phyloP scores from a whole-genome alignment of 2,888 invertebrate genomes.

The Hydrotaea cyrtoneurina region DNA sequence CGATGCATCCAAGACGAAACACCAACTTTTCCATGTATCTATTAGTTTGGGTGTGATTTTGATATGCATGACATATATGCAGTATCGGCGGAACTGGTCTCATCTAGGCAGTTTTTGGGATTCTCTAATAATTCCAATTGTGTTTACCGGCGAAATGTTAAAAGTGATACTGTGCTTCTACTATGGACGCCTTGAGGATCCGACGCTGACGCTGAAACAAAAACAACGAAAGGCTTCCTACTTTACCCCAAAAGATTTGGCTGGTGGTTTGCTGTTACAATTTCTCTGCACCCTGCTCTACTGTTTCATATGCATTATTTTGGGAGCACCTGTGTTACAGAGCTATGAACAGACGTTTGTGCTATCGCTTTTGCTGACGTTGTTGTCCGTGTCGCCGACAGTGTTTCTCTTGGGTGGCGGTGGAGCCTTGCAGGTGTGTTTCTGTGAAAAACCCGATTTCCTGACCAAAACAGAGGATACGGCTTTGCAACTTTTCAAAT shows the following conservation, averaged over 20 bases:
- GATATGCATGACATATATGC: constrained; percentile 79
- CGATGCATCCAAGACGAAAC: constrained; percentile 79
- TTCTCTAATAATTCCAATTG: constrained; percentile 78
- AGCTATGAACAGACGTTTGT: constrained; percentile 80
- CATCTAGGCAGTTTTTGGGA: constrained; percentile 79
- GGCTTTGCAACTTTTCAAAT: constrained; percentile 78
- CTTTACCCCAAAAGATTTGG: constrained; percentile 76
- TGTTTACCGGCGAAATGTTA: constrained; percentile 77
- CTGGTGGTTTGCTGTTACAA: constrained; percentile 77
- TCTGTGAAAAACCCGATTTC: constrained; percentile 80
- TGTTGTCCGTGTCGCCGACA: constrained; percentile 79
- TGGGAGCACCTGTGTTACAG: constrained; percentile 80
- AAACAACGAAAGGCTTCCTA: constrained; percentile 76
- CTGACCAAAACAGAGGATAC: constrained; percentile 78
- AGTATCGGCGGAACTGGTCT: constrained; percentile 77
- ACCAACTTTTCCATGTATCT: constrained; percentile 79
- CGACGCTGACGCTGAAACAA: constrained; percentile 74
- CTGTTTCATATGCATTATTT: constrained; percentile 79
- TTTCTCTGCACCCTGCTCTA: constrained; percentile 77
- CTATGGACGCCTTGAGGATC: constrained; percentile 75
- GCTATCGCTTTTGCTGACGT: constrained; percentile 77
- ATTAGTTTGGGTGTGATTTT: constrained; percentile 78
- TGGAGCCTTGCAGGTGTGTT: constrained; percentile 79
- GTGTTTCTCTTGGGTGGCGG: constrained; percentile 79
- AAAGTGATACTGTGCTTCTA: constrained; percentile 77